A percentile compares a stretch with the other conserved stretches of the same genome.
These are phyloP conservation scores for Coenobita brevimanus DNA, from an alignment of 1,140 invertebrate species.

Conservation along the genomic window DNA sequence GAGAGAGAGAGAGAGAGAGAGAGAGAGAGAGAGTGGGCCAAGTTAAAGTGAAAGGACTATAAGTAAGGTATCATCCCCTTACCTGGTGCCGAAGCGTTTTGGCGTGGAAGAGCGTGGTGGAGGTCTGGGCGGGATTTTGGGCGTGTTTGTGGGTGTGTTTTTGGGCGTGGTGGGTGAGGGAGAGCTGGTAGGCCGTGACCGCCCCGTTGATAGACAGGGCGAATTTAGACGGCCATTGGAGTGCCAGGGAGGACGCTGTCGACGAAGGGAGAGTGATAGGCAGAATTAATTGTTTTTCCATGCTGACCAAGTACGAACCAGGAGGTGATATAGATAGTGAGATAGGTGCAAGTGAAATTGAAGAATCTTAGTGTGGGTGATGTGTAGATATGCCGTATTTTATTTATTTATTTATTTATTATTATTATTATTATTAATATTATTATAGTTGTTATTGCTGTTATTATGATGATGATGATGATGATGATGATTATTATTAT, in stretches of 20 bases:
- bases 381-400: too few species aligned
- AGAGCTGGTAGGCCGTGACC: constrained; percentile 43
- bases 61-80: too few species aligned
- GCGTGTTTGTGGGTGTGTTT: neutral
- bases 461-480: too few species aligned
- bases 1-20: too few species aligned
- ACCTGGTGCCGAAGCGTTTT: constrained; percentile 40
- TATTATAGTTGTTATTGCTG: too few species aligned
- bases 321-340: neutral
- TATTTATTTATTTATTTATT: too few species aligned
- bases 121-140: neutral
- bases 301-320: neutral
- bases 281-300: neutral
- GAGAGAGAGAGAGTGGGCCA: too few species aligned
- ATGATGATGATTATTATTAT: too few species aligned
- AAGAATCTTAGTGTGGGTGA: too few species aligned
- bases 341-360: too few species aligned
- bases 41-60: too few species aligned
- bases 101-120: constrained; percentile 44
- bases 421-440: too few species aligned
- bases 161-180: constrained; percentile 32
- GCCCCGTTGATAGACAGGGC: constrained; percentile 47
- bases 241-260: constrained; percentile 17
- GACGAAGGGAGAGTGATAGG: neutral
- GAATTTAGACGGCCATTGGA: constrained; percentile 28